Evolutionary conservation across 2,797 vertebrate species (phyloP).

Genomic region (Odontamblyopus rebecca): DNA sequence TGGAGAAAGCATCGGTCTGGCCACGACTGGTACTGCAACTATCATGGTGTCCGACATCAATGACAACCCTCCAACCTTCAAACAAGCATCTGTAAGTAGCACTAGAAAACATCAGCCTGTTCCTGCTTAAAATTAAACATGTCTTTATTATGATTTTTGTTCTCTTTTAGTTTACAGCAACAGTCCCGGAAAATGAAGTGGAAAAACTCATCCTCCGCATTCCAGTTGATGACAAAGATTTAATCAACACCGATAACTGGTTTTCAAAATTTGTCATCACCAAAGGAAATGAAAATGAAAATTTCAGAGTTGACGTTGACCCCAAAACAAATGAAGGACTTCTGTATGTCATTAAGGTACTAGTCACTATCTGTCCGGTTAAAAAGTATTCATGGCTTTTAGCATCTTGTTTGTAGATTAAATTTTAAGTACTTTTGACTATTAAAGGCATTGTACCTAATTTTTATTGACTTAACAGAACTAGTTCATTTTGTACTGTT

Average conservation of each 20-base stretch:
- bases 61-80: slow-evolving; percentile 84
- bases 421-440: neutral
- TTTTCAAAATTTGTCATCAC: slow-evolving; percentile 79
- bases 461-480: too few relatives aligned
- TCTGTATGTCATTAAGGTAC: slow-evolving; percentile 83
- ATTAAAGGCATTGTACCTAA: too few relatives aligned
- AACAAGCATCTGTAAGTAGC: slow-evolving; percentile 77
- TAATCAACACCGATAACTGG: slow-evolving; percentile 78
- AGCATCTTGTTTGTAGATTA: neutral
- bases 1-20: slow-evolving; percentile 71
- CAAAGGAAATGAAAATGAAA: slow-evolving; percentile 82
- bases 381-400: neutral
- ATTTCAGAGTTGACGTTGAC: slow-evolving; percentile 86
- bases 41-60: slow-evolving; percentile 83
- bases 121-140: neutral
- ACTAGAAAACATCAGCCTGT: neutral
- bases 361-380: neutral
- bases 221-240: slow-evolving; percentile 82
- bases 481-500: too few relatives aligned
- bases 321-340: slow-evolving; percentile 84
- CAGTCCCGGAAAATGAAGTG: slow-evolving; percentile 80
- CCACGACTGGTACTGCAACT: slow-evolving; percentile 76
- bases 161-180: slow-evolving; percentile 71
- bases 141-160: neutral
- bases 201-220: slow-evolving; percentile 80